Evolutionary conservation across 2,797 vertebrate species (phyloP), one percentile per base, ranked within the genome.

Genomic region (Onychomys leucogaster): DNA sequence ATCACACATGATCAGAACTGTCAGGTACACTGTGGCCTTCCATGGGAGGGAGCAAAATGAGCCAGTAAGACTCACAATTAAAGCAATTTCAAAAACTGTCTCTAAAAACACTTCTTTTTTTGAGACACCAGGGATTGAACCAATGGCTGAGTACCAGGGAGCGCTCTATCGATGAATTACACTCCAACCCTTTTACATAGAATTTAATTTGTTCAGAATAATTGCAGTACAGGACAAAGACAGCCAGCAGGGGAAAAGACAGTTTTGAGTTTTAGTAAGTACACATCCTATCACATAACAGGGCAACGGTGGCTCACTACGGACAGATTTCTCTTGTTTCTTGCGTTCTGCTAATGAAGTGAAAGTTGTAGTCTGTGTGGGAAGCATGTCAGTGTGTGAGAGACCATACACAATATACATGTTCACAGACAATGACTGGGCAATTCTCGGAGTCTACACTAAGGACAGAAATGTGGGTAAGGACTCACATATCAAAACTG

Each of bases 71-170:
- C n/a, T 75, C 89, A 19, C 13, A 91, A 78, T 95, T 90, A 95
- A 91, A 91, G 37, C 77, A 89, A 85, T 86, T 90, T 94, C 21
- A 93, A 76, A 96, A 96, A 90, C 75, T 87, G 57, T 91, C 83
- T 89, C 76, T 86, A 71, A 73, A 87, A 87, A 55, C 55, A 73
- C 32, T 65, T 3, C 29, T 19, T 46, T 49, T 65, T 46, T 57
- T 19, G 52, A 43, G 52, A 41, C 27, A 32, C 27, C 25, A 8
- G 49, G 49, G 85, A 73, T 37, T 57, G n/a, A 87, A 73, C 14
- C 46, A 37, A 57, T 57, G 49, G 67, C 67, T 71, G 67, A 37
- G 52, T 17, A 85, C 85, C 85, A 55, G 9, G n/a, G n/a, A 57
- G 49, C 16, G 6, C 49, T 41, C 49, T 41, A 88, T 19, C 4